These are phyloP conservation scores for Pterocles burchelli DNA, from an alignment of 2,113 vertebrate species.

Conservation along the genomic window DNA sequence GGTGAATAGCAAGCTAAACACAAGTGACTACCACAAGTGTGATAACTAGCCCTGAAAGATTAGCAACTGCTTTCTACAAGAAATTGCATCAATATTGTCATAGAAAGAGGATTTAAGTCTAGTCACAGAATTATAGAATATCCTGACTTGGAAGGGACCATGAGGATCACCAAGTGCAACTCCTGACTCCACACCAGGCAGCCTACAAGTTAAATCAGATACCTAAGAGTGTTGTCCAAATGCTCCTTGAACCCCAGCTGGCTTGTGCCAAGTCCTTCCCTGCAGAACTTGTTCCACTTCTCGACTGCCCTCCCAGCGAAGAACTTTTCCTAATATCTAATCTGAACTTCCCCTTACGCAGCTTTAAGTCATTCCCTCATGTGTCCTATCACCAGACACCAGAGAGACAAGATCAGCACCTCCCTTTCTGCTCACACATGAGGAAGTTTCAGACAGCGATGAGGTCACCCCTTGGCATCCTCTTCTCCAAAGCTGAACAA, in stretches of 20 bases:
- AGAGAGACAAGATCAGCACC: neutral
- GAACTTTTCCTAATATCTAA: neutral
- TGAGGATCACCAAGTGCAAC: neutral
- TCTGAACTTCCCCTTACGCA: neutral
- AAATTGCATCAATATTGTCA: neutral
- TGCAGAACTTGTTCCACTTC: neutral
- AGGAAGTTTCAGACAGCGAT: neutral
- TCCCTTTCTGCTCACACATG: neutral
- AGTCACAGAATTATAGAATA: neutral
- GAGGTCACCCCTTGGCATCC: neutral
- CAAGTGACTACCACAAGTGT: neutral
- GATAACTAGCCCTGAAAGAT: neutral
- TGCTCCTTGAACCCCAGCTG: neutral
- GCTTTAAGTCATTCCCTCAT: neutral
- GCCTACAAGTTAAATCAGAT: neutral
- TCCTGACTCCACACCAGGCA: neutral
- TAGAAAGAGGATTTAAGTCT: neutral
- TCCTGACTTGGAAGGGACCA: neutral
- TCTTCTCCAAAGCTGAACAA: neutral
- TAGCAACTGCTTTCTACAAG: neutral
- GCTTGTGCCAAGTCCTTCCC: neutral
- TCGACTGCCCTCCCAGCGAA: neutral
- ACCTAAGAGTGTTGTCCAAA: neutral
- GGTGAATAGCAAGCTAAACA: neutral
- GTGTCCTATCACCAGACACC: rapidly evolving